phyloP scores from a whole-genome alignment of 2,797 vertebrate genomes.

The Carduelis carduelis region DNA sequence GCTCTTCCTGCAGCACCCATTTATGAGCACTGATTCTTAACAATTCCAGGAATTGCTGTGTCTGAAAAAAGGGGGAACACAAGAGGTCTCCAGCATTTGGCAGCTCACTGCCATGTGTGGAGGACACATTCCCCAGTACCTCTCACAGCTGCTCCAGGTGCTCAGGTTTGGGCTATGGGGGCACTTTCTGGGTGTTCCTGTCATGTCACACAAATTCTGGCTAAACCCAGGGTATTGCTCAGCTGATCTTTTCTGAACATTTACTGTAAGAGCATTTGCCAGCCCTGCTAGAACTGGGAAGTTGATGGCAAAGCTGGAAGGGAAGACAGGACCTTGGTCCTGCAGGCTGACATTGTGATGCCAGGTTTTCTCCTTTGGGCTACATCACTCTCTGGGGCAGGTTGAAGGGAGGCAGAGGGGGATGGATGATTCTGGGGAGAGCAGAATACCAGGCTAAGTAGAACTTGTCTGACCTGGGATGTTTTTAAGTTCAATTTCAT shows the following conservation, averaged over 20 bases:
- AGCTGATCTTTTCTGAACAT: background rate
- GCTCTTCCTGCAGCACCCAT: background rate
- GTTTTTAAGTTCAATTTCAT: background rate
- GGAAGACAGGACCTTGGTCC: background rate
- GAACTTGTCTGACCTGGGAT: background rate
- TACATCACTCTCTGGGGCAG: background rate
- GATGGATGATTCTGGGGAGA: background rate
- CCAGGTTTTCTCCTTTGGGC: background rate
- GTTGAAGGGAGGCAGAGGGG: background rate
- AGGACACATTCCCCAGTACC: background rate
- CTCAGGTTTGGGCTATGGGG: background rate
- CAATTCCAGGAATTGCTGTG: background rate
- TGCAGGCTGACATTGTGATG: background rate
- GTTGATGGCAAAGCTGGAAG: background rate
- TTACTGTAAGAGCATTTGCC: background rate
- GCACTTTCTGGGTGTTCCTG: background rate
- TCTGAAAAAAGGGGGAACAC: background rate
- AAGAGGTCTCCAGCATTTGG: background rate
- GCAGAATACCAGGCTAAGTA: background rate
- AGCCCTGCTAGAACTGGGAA: background rate
- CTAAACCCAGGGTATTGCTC: background rate
- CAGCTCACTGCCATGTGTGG: background rate
- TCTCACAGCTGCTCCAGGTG: background rate
- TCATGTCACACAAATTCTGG: background rate
- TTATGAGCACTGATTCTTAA: background rate